These are phyloP conservation scores for Lagria hirta DNA, from an alignment of 2,888 invertebrate genomes.

Conservation along the genomic window DNA sequence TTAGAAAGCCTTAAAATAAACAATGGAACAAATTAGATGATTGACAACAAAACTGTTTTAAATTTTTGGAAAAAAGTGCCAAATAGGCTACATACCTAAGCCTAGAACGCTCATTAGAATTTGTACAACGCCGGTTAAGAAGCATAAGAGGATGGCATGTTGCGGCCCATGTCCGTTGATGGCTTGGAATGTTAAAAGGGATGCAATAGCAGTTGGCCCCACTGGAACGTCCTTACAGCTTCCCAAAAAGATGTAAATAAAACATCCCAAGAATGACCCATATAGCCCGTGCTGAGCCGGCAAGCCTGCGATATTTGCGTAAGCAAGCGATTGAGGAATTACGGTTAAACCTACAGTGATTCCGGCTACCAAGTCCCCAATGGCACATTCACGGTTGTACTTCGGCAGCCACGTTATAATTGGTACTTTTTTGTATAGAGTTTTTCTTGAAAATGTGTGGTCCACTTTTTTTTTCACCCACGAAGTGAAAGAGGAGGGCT, in stretches of 20 bases:
- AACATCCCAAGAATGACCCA: conserved; percentile 61
- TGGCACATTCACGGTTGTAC: conserved; percentile 72
- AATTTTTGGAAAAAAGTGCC: conserved; percentile 1
- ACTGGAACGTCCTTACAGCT: conserved; percentile 91
- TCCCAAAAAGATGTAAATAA: conserved; percentile 84
- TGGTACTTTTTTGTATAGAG: conserved; percentile 70
- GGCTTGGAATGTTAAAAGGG: conserved; percentile 80
- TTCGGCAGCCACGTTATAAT: conserved; percentile 76
- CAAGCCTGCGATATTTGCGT: conserved; percentile 74
- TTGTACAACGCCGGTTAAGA: conserved; percentile 73
- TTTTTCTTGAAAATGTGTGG: conserved; percentile 60
- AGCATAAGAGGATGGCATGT: conserved; percentile 75
- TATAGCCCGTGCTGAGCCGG: conserved; percentile 86
- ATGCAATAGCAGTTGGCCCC: conserved; percentile 90
- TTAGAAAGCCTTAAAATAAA: conserved; percentile 67
- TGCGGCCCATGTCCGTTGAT: conserved; percentile 64
- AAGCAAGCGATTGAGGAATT: conserved; percentile 86
- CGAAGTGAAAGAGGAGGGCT: too few species aligned
- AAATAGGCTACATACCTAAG: conserved; percentile 59
- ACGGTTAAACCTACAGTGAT: conserved; percentile 91
- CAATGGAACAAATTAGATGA: conserved; percentile 6
- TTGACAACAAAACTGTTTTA: not conserved
- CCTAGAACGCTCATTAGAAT: conserved; percentile 81
- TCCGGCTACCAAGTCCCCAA: conserved; percentile 88
- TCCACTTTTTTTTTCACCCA: too few species aligned